Conservation (phyloP, 2,797 vertebrate species). For the Falco concolor region DNA sequence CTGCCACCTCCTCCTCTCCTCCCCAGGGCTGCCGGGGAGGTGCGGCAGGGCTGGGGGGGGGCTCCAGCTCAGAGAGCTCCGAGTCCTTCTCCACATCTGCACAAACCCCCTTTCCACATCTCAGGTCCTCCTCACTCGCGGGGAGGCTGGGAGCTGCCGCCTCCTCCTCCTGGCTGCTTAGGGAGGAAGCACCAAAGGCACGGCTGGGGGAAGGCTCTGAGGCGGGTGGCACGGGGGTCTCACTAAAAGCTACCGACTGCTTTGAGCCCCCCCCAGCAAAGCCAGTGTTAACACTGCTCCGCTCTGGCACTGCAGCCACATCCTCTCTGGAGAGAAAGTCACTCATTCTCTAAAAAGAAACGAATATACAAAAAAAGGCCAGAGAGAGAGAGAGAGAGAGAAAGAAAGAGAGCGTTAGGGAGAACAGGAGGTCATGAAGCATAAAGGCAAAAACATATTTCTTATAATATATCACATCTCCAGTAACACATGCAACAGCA, state of each 20-base stretch:
- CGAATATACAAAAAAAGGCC: slow-evolving; percentile 70
- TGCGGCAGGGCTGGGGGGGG: slow-evolving; percentile 19
- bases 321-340: slow-evolving; percentile 70
- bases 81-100: slow-evolving; percentile 49
- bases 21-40: slow-evolving; percentile 35
- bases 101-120: slow-evolving; percentile 45
- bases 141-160: slow-evolving; percentile 25
- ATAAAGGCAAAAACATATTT: slow-evolving; percentile 38
- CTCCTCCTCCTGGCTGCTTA: slow-evolving; percentile 65
- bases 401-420: slow-evolving; percentile 61
- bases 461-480: neutral
- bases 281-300: slow-evolving; percentile 53
- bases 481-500: neutral
- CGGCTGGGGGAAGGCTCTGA: slow-evolving; percentile 42
- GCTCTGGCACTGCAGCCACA: slow-evolving; percentile 68
- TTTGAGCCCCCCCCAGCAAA: slow-evolving; percentile 66
- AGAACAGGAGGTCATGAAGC: slow-evolving; percentile 24
- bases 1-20: slow-evolving; percentile 47
- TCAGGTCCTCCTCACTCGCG: slow-evolving; percentile 47
- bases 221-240: slow-evolving; percentile 43
- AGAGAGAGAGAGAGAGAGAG: slow-evolving; percentile 32
- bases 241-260: slow-evolving; percentile 66
- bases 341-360: slow-evolving; percentile 77
- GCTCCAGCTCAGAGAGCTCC: slow-evolving; percentile 13
- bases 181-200: slow-evolving; percentile 53